Evolutionary conservation across 1,140 invertebrate species (phyloP), one percentile per base, ranked within the genome.

Genomic region (Aphelinus atriplicis): DNA sequence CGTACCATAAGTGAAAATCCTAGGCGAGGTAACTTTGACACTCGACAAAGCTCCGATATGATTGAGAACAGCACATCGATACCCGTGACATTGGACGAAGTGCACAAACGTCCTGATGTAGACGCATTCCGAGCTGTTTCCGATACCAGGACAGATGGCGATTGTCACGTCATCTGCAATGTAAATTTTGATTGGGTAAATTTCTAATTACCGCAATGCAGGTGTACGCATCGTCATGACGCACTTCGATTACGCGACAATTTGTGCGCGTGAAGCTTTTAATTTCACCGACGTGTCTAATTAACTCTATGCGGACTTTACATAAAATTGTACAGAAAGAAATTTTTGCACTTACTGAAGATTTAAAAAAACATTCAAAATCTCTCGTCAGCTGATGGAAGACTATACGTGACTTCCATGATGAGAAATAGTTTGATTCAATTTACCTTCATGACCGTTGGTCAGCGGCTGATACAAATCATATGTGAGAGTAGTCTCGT

Each of bases 71-170:
- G 95, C 94, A 86, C 95, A 96, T 73, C 95, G 89, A 87, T 95
- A 98, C 1, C 96, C 96, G 83, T 94, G 93, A 77, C 92, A 92
- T 84, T 97, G 95, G 4, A 95, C 95, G 86, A 95, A 93, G 80
- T 96, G 93, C 1, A 97, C 95, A 85, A 97, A 96, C 43, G 95
- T 97, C 63, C 96, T 90, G 75, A 98, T 96, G 86, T 97, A 98
- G 65, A 96, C 94, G 81, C 94, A 96, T 85, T 97, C 96, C 58
- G 95, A 97, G 50, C 94, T 95, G 86, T 97, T 98, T 46, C 95
- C 95, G 81, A 98, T 97, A 50, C 96, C 96, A 51, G 96, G 96
- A 83, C 95, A 96, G 75, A 98, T 93, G 1, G 95, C 93, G 66
- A 98, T 90, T 1, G 95, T 97, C 65, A 95, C 91, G 84, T 97